Percentiles rank a stretch among this genome's conserved stretches.
phyloP scores from a whole-genome alignment of 2,797 vertebrate species.

The Mormyrus hasselquistii region DNA sequence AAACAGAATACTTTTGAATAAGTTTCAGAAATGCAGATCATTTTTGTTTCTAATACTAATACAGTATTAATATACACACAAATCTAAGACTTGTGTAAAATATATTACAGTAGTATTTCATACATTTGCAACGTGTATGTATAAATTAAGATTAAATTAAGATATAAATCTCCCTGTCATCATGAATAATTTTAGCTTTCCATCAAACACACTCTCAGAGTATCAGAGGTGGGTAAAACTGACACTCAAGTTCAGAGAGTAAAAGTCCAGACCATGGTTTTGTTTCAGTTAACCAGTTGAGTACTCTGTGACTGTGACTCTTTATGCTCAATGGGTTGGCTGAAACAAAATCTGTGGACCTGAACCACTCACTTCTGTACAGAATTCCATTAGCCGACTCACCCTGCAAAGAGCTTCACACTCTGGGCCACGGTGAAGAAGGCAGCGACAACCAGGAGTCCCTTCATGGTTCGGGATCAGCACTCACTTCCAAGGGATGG shows the following conservation, averaged over 20 bases:
- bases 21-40: background rate
- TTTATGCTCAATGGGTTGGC: background rate
- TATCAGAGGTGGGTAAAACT: background rate
- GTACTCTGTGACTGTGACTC: background rate
- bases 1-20: background rate
- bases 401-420: constrained; percentile 40
- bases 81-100: background rate
- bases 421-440: constrained; percentile 45
- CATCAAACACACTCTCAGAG: background rate
- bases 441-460: constrained; percentile 42
- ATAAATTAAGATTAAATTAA: background rate
- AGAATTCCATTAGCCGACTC: background rate
- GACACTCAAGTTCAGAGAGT: background rate
- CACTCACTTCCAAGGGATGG: background rate
- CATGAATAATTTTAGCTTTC: background rate
- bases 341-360: background rate
- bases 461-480: constrained; percentile 42
- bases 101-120: background rate
- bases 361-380: background rate
- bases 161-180: background rate
- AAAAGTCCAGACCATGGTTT: background rate
- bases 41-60: background rate
- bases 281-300: background rate
- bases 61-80: background rate
- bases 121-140: background rate